Base-by-base conservation (phyloP, 1,140 invertebrate genomes). In the Heterodera schachtii region DNA sequence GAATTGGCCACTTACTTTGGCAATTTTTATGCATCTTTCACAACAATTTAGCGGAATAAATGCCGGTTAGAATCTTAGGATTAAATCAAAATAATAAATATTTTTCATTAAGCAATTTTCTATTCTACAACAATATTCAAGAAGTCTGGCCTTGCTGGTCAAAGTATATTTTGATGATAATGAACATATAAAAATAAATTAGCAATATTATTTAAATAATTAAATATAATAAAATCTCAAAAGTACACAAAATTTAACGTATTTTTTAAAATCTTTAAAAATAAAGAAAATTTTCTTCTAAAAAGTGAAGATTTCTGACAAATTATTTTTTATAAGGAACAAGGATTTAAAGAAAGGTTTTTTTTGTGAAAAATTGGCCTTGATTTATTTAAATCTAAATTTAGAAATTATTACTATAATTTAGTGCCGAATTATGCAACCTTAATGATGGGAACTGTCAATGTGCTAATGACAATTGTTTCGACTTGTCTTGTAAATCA, bases 21-120 rank as follows among this genome's bases (percentile, higher is more conserved):
- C 94, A 0, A 90, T 97, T 8, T 94, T 94, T 3, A 91, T 97
- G 47, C 96, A 97, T 95, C 95, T 87, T 95, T 97, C 92, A 13
- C 95, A 97, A 92, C 95, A 97, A 90, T 91, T 96, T 79, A 95
- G 94, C 84, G 96, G 95, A 41, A 96, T 96, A 84, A 96, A 96
- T 86, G 95, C 95, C 3, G 94, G 76, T 78, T 8, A 19, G 57
- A 16, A 64, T 16, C 11, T 52, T 52, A 11, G 49, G 49, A 8
- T 52, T 52, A 52, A 52, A 11, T 6, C 49, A 52, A 52, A 52
- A 1, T 6, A 49, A 49, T 49, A 4, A 49, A 6, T 4, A 49
- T 49, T 49, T 49, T 9, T 49, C 13, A 16, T 78, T 78, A 13
- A 78, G 76, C 96, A 47, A 95, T 97, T 84, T 97, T 96, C 89